Evolutionary conservation across 1,140 invertebrate genomes (phyloP).

Genomic region (Steinernema feltiae): DNA sequence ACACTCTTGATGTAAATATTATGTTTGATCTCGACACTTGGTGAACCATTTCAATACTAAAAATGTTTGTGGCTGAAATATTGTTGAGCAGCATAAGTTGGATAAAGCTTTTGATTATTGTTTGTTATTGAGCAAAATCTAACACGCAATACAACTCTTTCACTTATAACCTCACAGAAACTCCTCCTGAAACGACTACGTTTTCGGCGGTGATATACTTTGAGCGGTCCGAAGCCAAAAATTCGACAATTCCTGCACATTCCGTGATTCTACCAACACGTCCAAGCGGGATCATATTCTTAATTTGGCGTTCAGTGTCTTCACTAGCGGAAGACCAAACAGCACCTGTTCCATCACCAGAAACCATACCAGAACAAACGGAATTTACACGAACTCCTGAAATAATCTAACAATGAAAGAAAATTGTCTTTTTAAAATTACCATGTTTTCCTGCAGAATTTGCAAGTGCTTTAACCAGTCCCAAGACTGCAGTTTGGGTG

Average conservation of each 20-base stretch:
- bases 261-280: slow-evolving; percentile 68
- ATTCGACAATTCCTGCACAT: slow-evolving; percentile 74
- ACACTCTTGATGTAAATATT: too few species aligned
- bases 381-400: slow-evolving; percentile 71
- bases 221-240: slow-evolving; percentile 80
- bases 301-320: slow-evolving; percentile 2
- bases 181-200: slow-evolving; percentile 74
- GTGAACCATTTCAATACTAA: too few species aligned
- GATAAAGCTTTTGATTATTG: too few species aligned
- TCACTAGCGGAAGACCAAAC: slow-evolving; percentile 63
- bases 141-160: slow-evolving; percentile 7
- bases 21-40: too few species aligned
- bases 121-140: slow-evolving; percentile 19
- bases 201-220: slow-evolving; percentile 88
- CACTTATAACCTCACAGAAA: slow-evolving; percentile 64
- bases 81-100: too few species aligned
- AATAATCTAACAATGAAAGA: neutral
- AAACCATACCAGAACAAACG: slow-evolving; percentile 80
- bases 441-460: slow-evolving; percentile 38
- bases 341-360: slow-evolving; percentile 75
- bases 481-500: slow-evolving; percentile 83
- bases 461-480: slow-evolving; percentile 76
- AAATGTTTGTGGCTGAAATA: too few species aligned
- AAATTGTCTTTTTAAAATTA: neutral
- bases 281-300: slow-evolving; percentile 38